phyloP scores from a whole-genome alignment of 2,113 vertebrate genomes.

The Strix aluco region DNA sequence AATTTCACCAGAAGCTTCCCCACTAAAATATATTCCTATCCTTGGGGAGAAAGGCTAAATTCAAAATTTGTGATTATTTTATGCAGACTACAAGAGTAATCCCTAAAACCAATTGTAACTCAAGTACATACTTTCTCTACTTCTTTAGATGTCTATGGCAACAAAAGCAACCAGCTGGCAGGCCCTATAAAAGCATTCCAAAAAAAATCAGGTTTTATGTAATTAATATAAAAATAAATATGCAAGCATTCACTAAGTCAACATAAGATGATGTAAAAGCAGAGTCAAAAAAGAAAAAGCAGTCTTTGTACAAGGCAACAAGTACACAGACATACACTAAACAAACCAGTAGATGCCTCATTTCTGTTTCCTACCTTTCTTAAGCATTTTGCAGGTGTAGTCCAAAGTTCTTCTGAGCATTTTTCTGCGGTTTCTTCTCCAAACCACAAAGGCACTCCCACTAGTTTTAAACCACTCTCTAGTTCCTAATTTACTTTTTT shows the following conservation, averaged over 20 bases:
- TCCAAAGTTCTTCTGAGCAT: not conserved
- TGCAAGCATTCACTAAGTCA: not conserved
- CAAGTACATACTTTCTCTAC: not conserved
- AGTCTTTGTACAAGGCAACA: not conserved
- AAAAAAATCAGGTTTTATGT: not conserved
- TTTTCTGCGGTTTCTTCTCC: not conserved
- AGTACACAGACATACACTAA: not conserved
- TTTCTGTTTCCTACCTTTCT: not conserved
- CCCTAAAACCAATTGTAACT: not conserved
- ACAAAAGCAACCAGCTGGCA: not conserved
- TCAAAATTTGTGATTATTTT: not conserved
- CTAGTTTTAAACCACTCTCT: not conserved
- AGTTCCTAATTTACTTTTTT: not conserved
- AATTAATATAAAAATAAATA: not conserved
- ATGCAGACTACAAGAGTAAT: not conserved
- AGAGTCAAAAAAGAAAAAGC: not conserved
- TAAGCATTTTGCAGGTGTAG: not conserved
- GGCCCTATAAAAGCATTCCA: not conserved
- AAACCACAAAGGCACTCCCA: not conserved
- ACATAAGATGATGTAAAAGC: not conserved
- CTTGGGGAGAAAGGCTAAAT: not conserved
- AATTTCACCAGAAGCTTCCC: not conserved
- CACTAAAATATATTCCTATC: not conserved
- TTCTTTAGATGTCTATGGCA: not conserved
- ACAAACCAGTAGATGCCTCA: fast-evolving